A percentile compares a stretch with the other conserved stretches of the same genome.
Conservation (phyloP, 2,113 vertebrate genomes). For the Jacana jacana region DNA sequence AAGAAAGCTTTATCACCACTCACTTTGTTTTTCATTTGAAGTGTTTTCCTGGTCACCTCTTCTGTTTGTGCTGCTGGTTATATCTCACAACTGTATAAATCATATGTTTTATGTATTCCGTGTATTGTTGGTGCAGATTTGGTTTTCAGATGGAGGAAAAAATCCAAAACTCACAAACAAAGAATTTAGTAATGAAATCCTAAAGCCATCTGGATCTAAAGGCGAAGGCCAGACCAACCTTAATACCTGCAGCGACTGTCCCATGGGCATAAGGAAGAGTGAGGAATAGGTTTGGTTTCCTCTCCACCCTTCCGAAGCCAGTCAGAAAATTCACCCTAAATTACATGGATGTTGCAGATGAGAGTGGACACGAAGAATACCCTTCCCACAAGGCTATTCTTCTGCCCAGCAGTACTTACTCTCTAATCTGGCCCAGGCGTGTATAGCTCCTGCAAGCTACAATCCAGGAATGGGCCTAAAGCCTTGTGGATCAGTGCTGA, state of each 20-base stretch:
- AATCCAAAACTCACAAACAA: neutral
- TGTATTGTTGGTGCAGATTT: neutral
- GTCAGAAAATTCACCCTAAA: neutral
- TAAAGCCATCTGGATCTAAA: slow-evolving; percentile 33
- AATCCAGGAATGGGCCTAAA: neutral
- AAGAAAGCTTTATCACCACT: neutral
- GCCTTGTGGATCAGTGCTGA: accelerated
- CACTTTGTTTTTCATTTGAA: neutral
- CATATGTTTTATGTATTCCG: neutral
- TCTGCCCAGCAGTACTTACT: neutral
- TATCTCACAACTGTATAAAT: neutral
- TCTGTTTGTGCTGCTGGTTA: neutral
- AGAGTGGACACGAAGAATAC: neutral
- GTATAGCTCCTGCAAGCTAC: accelerated
- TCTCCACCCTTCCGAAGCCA: slow-evolving; percentile 15
- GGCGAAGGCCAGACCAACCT: neutral
- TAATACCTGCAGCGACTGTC: neutral
- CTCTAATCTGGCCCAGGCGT: neutral
- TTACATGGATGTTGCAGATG: neutral
- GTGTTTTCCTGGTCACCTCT: neutral
- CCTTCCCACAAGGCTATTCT: neutral
- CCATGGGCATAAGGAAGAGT: neutral
- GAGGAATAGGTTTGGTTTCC: neutral
- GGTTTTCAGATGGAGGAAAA: neutral
- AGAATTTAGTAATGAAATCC: neutral